phyloP scores from a whole-genome alignment of 2,797 vertebrate species.

The Mus caroli region DNA sequence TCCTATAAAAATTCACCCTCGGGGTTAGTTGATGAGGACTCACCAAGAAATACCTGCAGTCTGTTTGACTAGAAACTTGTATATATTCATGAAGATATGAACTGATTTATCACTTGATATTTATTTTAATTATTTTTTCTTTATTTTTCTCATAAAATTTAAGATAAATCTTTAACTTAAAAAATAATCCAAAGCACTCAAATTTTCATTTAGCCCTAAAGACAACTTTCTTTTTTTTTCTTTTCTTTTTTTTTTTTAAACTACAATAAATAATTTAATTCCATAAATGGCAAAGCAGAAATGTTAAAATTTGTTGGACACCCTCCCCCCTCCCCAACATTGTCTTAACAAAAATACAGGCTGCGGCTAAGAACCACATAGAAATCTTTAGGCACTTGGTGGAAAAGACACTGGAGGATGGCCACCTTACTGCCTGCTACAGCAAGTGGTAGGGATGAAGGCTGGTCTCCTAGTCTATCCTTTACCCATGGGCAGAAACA shows the following conservation, averaged over 20 bases:
- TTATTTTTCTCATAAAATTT: constrained; percentile 48
- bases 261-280: constrained; percentile 77
- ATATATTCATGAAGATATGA: background rate
- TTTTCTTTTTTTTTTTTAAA: no score
- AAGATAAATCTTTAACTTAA: background rate
- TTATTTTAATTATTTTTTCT: constrained; percentile 38
- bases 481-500: background rate
- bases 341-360: constrained; percentile 50
- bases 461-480: background rate
- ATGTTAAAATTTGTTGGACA: constrained; percentile 67
- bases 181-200: constrained; percentile 49
- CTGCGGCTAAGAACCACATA: background rate
- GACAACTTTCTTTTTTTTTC: no score
- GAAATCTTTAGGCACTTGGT: constrained; percentile 76
- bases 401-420: background rate
- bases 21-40: background rate
- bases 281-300: constrained; percentile 60
- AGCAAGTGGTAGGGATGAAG: background rate
- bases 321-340: background rate
- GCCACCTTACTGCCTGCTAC: background rate
- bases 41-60: background rate
- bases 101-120: background rate
- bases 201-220: constrained; percentile 31
- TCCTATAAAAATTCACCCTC: background rate
- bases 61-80: background rate